Base-by-base conservation (phyloP, 2,113 vertebrate genomes). In the Tragulus kanchil region DNA sequence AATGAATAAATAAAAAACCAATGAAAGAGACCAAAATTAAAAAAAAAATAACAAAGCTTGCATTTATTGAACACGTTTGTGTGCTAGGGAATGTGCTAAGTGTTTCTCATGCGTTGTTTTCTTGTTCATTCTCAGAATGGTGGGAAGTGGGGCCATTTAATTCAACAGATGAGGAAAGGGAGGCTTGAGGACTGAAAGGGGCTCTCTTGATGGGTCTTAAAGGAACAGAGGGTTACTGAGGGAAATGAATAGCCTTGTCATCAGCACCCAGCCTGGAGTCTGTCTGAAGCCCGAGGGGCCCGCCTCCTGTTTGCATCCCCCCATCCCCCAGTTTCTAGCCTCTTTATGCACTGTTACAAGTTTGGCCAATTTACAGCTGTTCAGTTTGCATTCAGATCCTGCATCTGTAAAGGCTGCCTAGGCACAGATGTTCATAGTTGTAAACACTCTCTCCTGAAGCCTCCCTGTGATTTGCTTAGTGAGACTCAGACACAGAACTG, bases 161-260 rank as follows among this genome's bases (percentile, higher is more conserved):
- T n/a, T 54, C 52, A 87, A 3, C 4, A 61, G 19, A 84, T 9
- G 26, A 71, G 64, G 79, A 79, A 59, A 56, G 48, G 23, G 84
- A 71, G 85, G 13, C 50, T 69, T 75, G 23, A 42, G 26, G 71
- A 48, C 25, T 48, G 23, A 26, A 23, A 54, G 1, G 62, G 14
- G 9, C 10, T 12, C 75, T 48, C 15, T 50, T 6, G n/a, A 16
- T 25, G 17, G n/a, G n/a, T 16, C 15, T 90, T 31, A 58, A 89
- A 78, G 64, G 65, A 2, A 5, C 4, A 19, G 6, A 9, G 0
- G 16, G 8, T 5, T 36, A 3, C 3, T 1, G 9, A 36, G 36
- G 3, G 59, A 45, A 42, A 36, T 5, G 23, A 77, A 26, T 0
- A 17, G 42, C 65, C 48, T 91, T 28, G 7, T 36, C 21, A 14